Conservation (phyloP, 2,888 invertebrate genomes). For the Plebejus melissa region DNA sequence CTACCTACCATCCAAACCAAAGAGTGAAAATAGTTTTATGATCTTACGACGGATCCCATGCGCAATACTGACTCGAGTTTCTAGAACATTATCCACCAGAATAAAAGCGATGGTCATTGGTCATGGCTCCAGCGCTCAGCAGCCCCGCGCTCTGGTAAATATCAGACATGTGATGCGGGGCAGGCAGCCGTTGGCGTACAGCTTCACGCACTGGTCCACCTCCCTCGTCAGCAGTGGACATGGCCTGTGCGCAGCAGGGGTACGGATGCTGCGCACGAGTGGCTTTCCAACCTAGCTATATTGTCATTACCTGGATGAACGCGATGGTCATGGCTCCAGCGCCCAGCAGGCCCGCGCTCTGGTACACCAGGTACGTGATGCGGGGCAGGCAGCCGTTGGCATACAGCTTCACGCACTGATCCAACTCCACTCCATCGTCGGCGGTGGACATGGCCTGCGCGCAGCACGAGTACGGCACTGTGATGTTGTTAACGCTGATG, state of each 20-base stretch:
- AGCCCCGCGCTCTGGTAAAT: constrained; percentile 85
- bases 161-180: constrained; percentile 79
- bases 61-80: too few species aligned
- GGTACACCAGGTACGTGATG: constrained; percentile 81
- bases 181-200: constrained; percentile 80
- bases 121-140: constrained; percentile 83
- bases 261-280: constrained; percentile 51
- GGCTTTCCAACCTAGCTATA: too few species aligned
- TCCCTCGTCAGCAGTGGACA: constrained; percentile 41
- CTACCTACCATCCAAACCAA: too few species aligned
- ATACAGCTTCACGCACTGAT: constrained; percentile 61
- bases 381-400: constrained; percentile 81
- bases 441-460: constrained; percentile 48
- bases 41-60: too few species aligned
- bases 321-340: constrained; percentile 89
- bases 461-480: constrained; percentile 82
- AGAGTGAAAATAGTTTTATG: too few species aligned
- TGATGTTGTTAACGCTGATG: constrained; percentile 59
- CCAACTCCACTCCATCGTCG: constrained; percentile 42
- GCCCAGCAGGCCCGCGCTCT: constrained; percentile 84
- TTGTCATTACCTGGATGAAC: constrained; percentile 82
- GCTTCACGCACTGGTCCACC: constrained; percentile 55
- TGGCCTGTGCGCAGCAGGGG: constrained; percentile 78
- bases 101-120: constrained; percentile 86
- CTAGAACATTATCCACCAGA: constrained; percentile 72